phyloP scores from a whole-genome alignment of 2,113 vertebrate species.

The Diadophis punctatus region DNA sequence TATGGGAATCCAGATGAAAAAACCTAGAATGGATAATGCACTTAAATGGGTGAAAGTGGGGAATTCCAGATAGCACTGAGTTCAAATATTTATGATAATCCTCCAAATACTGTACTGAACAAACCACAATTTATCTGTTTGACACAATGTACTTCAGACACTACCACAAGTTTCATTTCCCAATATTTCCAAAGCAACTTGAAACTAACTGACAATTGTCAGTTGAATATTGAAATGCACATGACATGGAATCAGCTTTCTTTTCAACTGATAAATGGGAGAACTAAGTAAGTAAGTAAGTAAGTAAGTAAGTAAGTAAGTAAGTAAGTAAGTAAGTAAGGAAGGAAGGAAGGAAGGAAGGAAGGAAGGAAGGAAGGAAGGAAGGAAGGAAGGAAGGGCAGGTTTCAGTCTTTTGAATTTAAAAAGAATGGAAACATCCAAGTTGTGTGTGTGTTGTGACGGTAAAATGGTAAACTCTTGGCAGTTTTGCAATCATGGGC shows the following conservation, averaged over 20 bases:
- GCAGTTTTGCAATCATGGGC: not conserved
- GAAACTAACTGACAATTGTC: not conserved
- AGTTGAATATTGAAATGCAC: not conserved
- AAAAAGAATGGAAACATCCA: not conserved
- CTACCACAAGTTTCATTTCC: not conserved
- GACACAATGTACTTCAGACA: not conserved
- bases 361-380: too few relatives aligned
- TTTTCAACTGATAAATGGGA: not conserved
- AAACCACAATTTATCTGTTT: not conserved
- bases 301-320: too few relatives aligned
- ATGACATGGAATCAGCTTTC: not conserved
- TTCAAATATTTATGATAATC: not conserved
- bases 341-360: too few relatives aligned
- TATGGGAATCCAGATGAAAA: not conserved
- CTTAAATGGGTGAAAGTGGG: not conserved
- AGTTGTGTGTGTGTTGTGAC: not conserved
- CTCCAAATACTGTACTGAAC: not conserved
- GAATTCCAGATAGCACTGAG: not conserved
- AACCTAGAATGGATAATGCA: not conserved
- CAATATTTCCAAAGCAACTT: not conserved
- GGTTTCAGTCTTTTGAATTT: not conserved
- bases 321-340: too few relatives aligned
- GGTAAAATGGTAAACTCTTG: not conserved
- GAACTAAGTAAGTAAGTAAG: too few relatives aligned
- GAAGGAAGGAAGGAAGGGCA: too few relatives aligned